Evolutionary conservation across 2,888 invertebrate species (phyloP).

Genomic region (Sabatieria punctata): DNA sequence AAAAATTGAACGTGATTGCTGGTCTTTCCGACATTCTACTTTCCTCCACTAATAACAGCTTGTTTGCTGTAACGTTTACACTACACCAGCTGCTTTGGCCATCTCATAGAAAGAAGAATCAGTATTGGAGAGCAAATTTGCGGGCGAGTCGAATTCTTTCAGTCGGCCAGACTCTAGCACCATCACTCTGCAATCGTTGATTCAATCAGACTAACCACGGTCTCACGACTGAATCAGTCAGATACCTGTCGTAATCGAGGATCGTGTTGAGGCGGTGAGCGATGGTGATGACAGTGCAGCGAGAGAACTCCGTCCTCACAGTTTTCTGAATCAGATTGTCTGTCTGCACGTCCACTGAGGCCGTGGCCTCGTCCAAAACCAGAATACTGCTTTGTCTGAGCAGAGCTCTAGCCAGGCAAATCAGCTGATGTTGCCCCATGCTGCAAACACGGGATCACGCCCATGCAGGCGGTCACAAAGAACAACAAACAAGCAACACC

Average conservation of each 20-base stretch:
- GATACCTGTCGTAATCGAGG: slow-evolving; percentile 48
- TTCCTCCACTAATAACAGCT: no score
- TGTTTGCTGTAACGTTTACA: no score
- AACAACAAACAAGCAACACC: no score
- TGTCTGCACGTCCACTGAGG: slow-evolving; percentile 70
- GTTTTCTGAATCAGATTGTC: slow-evolving; percentile 48
- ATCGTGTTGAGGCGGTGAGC: slow-evolving; percentile 83
- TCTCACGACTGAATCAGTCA: not conserved
- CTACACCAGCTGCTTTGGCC: slow-evolving; percentile 2
- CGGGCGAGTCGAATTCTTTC: not conserved
- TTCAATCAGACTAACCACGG: no score
- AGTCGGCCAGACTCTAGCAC: not conserved
- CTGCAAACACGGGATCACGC: slow-evolving; percentile 44
- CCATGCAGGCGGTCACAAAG: no score
- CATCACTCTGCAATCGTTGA: not conserved
- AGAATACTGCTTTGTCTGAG: slow-evolving; percentile 63
- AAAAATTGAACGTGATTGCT: no score
- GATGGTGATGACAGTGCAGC: slow-evolving; percentile 75
- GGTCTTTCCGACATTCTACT: no score
- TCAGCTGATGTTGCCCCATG: slow-evolving; percentile 70
- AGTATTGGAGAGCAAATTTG: not conserved
- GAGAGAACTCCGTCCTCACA: slow-evolving; percentile 64
- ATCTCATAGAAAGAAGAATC: not conserved
- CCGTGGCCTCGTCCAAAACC: slow-evolving; percentile 78
- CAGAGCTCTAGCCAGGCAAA: slow-evolving; percentile 74